Base-by-base conservation (phyloP, 2,113 vertebrate species). In the Garra rufa region DNA sequence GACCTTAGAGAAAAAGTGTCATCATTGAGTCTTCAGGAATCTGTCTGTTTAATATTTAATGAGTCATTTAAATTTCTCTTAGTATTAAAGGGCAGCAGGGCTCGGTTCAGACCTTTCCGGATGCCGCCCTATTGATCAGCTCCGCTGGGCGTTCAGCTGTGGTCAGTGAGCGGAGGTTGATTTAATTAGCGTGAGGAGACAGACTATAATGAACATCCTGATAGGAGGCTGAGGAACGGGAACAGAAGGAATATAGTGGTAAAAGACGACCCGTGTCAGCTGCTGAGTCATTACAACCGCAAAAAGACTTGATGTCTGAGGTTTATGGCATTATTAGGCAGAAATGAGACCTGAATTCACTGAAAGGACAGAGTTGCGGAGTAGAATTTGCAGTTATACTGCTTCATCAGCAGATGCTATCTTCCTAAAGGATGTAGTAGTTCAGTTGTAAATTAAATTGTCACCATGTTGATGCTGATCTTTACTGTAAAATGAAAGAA, bases 131-230 rank as follows among this genome's bases (percentile, higher is more conserved):
- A 83, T 87, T 75, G 82, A 86, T 74, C 81, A 15, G n/a, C 73
- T 34, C 82, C 4, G 73, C 65, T 78, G 77, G 77, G 61, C 7
- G 73, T 76, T 55, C 63, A 28, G 65, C 75, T 74, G 80, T 77
- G 80, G 57, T 82, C 24, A 67, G 80, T 55, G 77, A 70, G 48
- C 3, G 7, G 75, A 59, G 57, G 1, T 15, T 83, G 65, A 74
- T 86, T 75, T 80, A 78, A 86, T 86, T 86, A 83, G 81, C 67
- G 14, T n/a, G 43, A 83, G 81, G 46, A 61, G n/a, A 61, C 43
- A 83, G 75, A 34, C 81, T 85, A 34, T 34, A 82, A 85, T 24
- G 85, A 69, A 41, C 44, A 63, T 78, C 15, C 57, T 76, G 44
- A 82, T 43, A 14, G 73, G 46, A n/a, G 59, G 41, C 83, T 85